phyloP scores from a whole-genome alignment of 2,113 vertebrate genomes.

The Elephas maximus region DNA sequence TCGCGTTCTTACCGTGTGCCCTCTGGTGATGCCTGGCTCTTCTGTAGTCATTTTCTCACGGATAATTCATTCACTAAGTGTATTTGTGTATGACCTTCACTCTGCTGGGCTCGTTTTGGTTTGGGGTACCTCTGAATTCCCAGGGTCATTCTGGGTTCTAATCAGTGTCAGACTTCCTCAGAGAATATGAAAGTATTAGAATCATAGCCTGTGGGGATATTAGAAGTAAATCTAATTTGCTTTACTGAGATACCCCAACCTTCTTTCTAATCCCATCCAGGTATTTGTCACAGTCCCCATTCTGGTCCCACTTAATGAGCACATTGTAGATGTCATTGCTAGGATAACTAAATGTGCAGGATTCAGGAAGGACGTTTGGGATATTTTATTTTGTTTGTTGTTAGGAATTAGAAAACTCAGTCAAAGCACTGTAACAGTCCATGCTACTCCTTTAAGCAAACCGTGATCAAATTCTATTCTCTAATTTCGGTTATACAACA shows the following conservation, averaged over 20 bases:
- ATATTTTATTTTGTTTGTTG: background rate
- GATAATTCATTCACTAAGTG: background rate
- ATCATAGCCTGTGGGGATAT: background rate
- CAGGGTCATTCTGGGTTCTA: conserved; percentile 46
- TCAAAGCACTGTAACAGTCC: background rate
- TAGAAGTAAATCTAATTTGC: conserved; percentile 18
- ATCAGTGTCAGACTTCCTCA: background rate
- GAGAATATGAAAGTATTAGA: background rate
- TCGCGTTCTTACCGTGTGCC: background rate
- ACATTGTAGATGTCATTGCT: background rate
- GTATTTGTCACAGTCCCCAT: background rate
- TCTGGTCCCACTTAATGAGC: background rate
- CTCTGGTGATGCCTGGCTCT: background rate
- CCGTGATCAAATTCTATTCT: background rate
- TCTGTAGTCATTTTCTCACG: conserved; percentile 20
- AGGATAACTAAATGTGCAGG: background rate
- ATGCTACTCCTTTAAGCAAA: background rate
- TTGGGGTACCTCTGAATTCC: background rate
- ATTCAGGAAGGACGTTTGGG: background rate
- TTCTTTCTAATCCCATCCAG: background rate
- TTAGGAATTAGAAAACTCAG: conserved; percentile 29
- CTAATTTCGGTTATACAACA: background rate
- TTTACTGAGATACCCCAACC: background rate
- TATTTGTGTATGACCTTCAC: background rate
- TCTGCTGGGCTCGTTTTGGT: conserved; percentile 22